Evolutionary conservation across 2,888 invertebrate genomes (phyloP), one percentile per base, ranked within the genome.

Genomic region (Dione vanillae): DNA sequence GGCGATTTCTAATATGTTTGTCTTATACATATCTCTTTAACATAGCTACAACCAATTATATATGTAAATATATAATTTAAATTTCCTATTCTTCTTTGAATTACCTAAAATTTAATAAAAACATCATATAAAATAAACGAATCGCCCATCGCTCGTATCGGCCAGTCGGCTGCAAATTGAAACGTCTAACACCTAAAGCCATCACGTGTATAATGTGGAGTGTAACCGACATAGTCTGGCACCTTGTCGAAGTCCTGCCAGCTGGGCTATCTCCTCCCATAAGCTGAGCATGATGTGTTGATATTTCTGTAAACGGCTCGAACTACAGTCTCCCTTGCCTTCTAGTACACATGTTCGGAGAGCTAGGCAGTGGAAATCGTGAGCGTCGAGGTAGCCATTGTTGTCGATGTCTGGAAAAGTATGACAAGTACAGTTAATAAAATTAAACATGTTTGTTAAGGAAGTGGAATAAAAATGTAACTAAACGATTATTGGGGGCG

Each of bases 161-260:
- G 59, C 61, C 43, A 61, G 11, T 61, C 61, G 45, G 61, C 59
- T 45, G 16, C 43, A 35, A n/a, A n/a, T n/a, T n/a, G n/a, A n/a
- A n/a, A 61, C 41, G 16, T 49, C 59, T 58, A 54, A n/a, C 52
- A 67, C 68, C 70, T 65, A 64, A 72, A 65, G 69, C 69, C 35
- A 68, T 54, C 62, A 68, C 66, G 79, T 79, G 83, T 80, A 78
- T 81, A 82, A 74, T 82, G 83, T 81, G 78, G 78, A 77, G 83
- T 85, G 78, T 87, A 91, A 93, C 93, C 92, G 93, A 93, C 93
- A 92, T 93, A 93, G 85, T 93, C 92, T 78, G 92, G 92, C 82
- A 96, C 97, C 96, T 97, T 97, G 88, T 97, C 96, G 88, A 97
- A 97, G 92, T 97, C 97, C 45, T n/a, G 97, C 97, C 76, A 97